phyloP scores from a whole-genome alignment of 2,113 vertebrate species.

The Cavia porcellus region DNA sequence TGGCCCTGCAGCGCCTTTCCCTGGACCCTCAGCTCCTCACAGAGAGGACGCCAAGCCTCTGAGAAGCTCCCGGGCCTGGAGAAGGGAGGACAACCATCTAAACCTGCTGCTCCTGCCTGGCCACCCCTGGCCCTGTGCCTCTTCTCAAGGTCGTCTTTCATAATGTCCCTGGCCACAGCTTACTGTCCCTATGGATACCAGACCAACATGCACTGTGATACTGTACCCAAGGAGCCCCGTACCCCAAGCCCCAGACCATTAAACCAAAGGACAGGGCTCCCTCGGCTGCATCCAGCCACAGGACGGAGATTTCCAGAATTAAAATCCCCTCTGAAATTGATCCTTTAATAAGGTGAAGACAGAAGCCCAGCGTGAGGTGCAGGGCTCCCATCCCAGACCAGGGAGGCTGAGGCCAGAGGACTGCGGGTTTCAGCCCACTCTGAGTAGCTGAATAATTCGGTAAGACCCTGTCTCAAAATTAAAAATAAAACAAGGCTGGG shows the following conservation, averaged over 20 bases:
- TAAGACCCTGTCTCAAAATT: neutral
- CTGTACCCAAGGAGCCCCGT: neutral
- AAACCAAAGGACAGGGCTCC: neutral
- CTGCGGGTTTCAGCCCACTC: neutral
- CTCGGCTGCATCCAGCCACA: neutral
- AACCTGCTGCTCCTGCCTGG: neutral
- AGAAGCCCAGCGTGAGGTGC: neutral
- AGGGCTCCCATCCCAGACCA: neutral
- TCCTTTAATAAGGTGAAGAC: slow-evolving; percentile 1
- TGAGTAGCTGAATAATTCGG: neutral
- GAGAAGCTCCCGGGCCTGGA: neutral
- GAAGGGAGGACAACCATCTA: neutral
- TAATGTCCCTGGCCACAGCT: neutral
- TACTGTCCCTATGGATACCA: neutral
- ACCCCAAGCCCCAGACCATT: neutral
- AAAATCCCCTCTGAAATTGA: neutral
- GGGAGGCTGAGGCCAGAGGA: neutral
- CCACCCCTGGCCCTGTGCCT: neutral
- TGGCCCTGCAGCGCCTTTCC: neutral
- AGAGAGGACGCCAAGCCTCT: neutral
- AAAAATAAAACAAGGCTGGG: neutral
- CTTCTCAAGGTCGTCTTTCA: neutral
- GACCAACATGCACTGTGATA: neutral
- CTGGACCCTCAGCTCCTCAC: neutral
- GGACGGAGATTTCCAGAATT: neutral